Percentiles rank a stretch among this genome's conserved stretches.
phyloP scores from a whole-genome alignment of 2,888 invertebrate species.

The Lordiphosa fenestrarum region DNA sequence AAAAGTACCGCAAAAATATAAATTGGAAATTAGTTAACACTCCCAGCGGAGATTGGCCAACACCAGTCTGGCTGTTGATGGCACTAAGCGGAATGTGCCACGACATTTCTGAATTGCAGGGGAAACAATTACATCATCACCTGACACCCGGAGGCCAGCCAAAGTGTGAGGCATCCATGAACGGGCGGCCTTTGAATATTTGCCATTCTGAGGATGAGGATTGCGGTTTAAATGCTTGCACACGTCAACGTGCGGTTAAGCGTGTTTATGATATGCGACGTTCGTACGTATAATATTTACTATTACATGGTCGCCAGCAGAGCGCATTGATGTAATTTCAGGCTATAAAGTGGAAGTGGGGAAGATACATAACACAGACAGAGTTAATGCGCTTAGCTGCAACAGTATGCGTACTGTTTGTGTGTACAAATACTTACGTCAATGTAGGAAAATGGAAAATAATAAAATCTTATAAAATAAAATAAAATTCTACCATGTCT shows the following conservation, averaged over 20 bases:
- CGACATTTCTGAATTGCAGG: too few species aligned
- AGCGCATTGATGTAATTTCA: slow-evolving; percentile 26
- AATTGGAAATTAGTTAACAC: too few species aligned
- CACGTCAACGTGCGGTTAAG: slow-evolving; percentile 54
- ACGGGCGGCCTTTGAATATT: slow-evolving; percentile 8
- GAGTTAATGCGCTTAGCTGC: slow-evolving; percentile 17
- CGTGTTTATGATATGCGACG: slow-evolving; percentile 40
- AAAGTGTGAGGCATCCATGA: neutral
- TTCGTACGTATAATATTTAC: slow-evolving; percentile 6
- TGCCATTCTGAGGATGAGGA: slow-evolving; percentile 3
- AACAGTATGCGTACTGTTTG: neutral
- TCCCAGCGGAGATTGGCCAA: neutral
- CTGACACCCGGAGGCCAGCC: neutral
- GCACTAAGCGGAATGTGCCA: slow-evolving; percentile 19
- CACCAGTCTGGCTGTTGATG: slow-evolving; percentile 17
- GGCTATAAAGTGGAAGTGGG: neutral
- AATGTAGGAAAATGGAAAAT: slow-evolving; percentile 15
- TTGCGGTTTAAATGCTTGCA: slow-evolving; percentile 37
- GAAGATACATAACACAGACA: neutral
- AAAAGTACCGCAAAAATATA: too few species aligned
- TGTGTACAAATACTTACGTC: neutral
- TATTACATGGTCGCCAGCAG: neutral
- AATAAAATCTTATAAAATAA: neutral
- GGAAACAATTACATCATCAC: too few species aligned
- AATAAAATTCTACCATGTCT: too few species aligned